Percentiles rank a stretch among this genome's conserved stretches.
phyloP scores from a whole-genome alignment of 2,888 invertebrate species.

The Entomobrya multifasciata region DNA sequence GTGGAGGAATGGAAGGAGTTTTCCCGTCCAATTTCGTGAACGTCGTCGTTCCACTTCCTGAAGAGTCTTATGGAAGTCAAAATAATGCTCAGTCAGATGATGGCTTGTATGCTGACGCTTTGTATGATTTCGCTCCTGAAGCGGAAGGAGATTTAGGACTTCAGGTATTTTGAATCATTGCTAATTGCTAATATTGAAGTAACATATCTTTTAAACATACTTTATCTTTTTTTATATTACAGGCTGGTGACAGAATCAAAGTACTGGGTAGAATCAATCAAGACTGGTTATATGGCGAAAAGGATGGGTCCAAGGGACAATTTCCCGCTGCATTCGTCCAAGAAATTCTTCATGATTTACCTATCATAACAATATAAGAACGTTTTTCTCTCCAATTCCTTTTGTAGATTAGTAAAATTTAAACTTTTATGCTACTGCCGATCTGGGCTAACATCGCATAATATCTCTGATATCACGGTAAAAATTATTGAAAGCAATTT shows the following conservation, averaged over 20 bases:
- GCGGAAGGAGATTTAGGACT: slow-evolving; percentile 76
- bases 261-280: slow-evolving; percentile 79
- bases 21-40: slow-evolving; percentile 81
- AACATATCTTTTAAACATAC: neutral
- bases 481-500: too few species aligned
- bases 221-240: slow-evolving; percentile 12
- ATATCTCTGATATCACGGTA: too few species aligned
- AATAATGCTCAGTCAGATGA: slow-evolving; percentile 9
- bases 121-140: slow-evolving; percentile 77
- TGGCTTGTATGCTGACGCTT: slow-evolving; percentile 58
- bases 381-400: neutral
- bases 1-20: slow-evolving; percentile 81
- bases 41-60: slow-evolving; percentile 75
- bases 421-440: too few species aligned
- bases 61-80: slow-evolving; percentile 31
- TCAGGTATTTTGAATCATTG: slow-evolving; percentile 59
- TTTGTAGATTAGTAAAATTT: too few species aligned
- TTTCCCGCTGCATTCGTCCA: slow-evolving; percentile 80
- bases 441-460: too few species aligned
- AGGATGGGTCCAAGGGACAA: slow-evolving; percentile 79
- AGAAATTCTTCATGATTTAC: slow-evolving; percentile 75
- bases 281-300: slow-evolving; percentile 80
- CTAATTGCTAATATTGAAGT: neutral
- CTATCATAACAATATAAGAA: slow-evolving; percentile 56
- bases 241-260: slow-evolving; percentile 79